These are phyloP conservation scores for Cuniculus paca DNA, from an alignment of 2,797 vertebrate genomes.

Conservation along the genomic window DNA sequence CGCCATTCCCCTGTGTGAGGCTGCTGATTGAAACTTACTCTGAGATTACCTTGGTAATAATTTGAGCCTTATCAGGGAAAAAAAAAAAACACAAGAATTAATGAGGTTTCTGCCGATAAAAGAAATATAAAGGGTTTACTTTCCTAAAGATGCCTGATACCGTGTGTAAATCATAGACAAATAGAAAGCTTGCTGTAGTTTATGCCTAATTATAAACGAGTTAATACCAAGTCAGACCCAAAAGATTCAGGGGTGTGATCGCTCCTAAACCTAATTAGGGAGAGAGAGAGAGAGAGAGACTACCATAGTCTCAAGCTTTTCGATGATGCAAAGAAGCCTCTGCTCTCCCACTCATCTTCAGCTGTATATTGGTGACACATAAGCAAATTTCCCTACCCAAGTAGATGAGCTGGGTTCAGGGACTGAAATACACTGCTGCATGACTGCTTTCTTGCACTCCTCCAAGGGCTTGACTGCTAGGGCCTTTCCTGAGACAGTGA, in stretches of 20 bases:
- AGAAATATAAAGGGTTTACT: conserved; percentile 82
- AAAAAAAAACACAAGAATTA: conserved; percentile 65
- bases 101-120: conserved; percentile 82
- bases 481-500: background rate
- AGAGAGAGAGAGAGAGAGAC: conserved; percentile 62
- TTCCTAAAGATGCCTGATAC: conserved; percentile 83
- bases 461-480: background rate
- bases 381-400: conserved; percentile 56
- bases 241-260: conserved; percentile 87
- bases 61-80: conserved; percentile 74
- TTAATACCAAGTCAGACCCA: conserved; percentile 87
- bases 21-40: conserved; percentile 79
- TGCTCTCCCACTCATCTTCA: background rate
- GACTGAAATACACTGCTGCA: conserved; percentile 39
- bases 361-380: conserved; percentile 41
- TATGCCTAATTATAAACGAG: conserved; percentile 89
- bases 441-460: conserved; percentile 39
- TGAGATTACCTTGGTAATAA: conserved; percentile 83
- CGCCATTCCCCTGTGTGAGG: conserved; percentile 68
- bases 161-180: conserved; percentile 84
- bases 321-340: conserved; percentile 51
- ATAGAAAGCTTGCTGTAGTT: conserved; percentile 85
- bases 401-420: conserved; percentile 5
- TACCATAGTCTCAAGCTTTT: conserved; percentile 72
- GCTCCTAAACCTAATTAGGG: conserved; percentile 88